Conservation (phyloP, 2,888 invertebrate species). For the Leucania comma region DNA sequence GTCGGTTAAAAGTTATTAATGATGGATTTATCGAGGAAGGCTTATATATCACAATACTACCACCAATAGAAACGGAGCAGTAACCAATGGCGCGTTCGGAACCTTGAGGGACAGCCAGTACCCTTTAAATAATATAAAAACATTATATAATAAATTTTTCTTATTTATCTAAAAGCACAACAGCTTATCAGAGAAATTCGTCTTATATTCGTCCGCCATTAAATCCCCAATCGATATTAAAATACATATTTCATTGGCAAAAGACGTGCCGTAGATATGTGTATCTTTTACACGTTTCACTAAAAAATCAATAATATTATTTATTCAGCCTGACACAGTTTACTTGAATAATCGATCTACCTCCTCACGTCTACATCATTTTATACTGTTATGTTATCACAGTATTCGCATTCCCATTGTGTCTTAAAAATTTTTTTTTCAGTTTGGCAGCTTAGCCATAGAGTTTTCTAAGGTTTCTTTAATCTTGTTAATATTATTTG, state of each 20-base stretch:
- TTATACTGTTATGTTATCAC: not conserved
- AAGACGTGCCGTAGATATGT: not conserved
- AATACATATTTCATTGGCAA: not conserved
- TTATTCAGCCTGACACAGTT: constrained; percentile 21
- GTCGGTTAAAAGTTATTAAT: too few relatives aligned
- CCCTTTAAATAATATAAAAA: too few relatives aligned
- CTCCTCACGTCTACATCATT: not conserved
- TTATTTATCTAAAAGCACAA: not conserved
- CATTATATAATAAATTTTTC: too few relatives aligned
- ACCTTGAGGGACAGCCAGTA: too few relatives aligned
- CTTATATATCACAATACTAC: too few relatives aligned
- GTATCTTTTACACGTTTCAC: too few relatives aligned
- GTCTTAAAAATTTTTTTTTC: not conserved
- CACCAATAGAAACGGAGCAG: too few relatives aligned
- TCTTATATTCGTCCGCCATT: not conserved
- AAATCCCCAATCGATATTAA: not conserved
- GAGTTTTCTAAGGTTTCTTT: not conserved
- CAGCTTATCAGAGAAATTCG: not conserved
- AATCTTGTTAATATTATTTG: constrained; percentile 24
- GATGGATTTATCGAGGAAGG: too few relatives aligned
- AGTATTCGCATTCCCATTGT: not conserved
- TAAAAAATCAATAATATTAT: constrained; percentile 14
- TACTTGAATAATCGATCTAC: not conserved
- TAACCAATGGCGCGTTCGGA: too few relatives aligned
- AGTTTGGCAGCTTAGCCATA: not conserved